Conservation (phyloP, 2,113 vertebrate genomes). For the Campylomormyrus tamandua region DNA sequence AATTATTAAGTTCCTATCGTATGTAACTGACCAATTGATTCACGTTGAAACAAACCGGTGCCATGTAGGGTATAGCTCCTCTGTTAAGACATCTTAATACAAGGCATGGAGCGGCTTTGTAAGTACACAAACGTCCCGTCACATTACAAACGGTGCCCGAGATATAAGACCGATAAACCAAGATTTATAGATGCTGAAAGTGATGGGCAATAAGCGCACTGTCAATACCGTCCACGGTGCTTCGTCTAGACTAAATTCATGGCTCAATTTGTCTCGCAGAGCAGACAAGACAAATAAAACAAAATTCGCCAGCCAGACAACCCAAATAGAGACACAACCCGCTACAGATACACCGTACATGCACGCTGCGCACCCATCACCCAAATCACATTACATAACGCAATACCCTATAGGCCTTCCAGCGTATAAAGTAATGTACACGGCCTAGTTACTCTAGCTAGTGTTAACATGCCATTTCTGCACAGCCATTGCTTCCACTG, state of each 20-base stretch:
- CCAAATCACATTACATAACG: background rate
- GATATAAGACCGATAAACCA: constrained; percentile 14
- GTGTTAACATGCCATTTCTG: background rate
- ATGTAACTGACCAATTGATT: background rate
- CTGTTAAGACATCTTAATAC: background rate
- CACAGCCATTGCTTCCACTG: background rate
- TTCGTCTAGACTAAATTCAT: constrained; percentile 13
- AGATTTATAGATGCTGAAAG: constrained; percentile 17
- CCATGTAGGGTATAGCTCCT: background rate
- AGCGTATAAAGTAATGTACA: background rate
- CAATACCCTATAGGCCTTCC: background rate
- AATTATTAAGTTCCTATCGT: background rate
- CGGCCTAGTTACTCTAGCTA: background rate
- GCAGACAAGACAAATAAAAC: constrained; percentile 17
- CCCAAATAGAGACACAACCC: background rate
- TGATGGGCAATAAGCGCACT: constrained; percentile 13
- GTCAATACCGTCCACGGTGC: constrained; percentile 16
- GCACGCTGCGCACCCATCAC: background rate
- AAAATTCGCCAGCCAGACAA: background rate
- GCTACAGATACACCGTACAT: background rate
- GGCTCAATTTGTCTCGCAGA: constrained; percentile 20
- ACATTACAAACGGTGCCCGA: constrained; percentile 1
- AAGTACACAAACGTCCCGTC: constrained; percentile 7
- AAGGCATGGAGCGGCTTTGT: background rate
- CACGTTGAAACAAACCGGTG: background rate